Evolutionary conservation across 2,888 invertebrate species (phyloP), one percentile per base, ranked within the genome.

Genomic region (Cantharis lateralis): DNA sequence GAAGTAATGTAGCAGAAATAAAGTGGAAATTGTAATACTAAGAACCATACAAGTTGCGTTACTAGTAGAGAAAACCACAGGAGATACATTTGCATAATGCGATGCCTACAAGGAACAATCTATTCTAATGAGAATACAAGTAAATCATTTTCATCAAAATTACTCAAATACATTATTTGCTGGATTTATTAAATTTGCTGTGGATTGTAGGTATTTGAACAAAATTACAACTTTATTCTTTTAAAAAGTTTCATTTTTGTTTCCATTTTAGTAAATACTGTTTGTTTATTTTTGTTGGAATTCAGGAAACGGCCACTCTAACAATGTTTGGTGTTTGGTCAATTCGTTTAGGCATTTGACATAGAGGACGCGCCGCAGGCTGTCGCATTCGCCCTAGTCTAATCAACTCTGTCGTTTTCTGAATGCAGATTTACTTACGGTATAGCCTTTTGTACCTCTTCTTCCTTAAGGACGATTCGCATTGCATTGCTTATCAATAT

Each of bases 241-340:
- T 64, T 68, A 13, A 61, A 10, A 28, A 74, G 66, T 63, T 76
- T 76, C 76, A 76, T 80, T 78, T 78, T 73, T 81, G 81, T 81
- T 73, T 70, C 78, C 62, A 79, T 78, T 79, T 80, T 75, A 71
- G 80, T 71, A 79, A 79, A 80, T 75, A 74, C 70, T 68, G 70
- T 18, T 71, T 82, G 82, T 83, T 83, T 83, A 82, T 81, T 83
- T 82, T 82, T 77, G 82, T 80, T 86, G 84, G 81, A 84, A 87
- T 87, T 85, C 87, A 82, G 80, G 83, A 79, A 81, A 83, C 85
- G 85, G 82, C 83, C 80, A 81, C 83, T 80, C 82, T 87, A 87
- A 87, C 87, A 83, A 84, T 85, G 85, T 87, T 87, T 86, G 84
- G 84, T 86, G 86, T 87, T 87, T 87, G 87, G 87, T 87, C 87